These are phyloP conservation scores for Lepus americanus DNA, from an alignment of 2,113 vertebrate species.

Conservation along the genomic window DNA sequence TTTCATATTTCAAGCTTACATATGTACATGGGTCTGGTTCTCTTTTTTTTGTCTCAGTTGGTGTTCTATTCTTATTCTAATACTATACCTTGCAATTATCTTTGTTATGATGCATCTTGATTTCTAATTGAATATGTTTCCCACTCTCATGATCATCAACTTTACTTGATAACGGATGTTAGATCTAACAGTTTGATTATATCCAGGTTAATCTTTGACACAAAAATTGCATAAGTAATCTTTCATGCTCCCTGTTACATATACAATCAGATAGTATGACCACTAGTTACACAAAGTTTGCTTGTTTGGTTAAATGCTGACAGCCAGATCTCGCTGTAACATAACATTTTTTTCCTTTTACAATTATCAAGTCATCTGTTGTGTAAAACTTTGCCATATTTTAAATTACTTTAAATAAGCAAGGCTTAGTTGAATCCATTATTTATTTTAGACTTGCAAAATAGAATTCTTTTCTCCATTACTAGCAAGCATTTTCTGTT, in stretches of 20 bases:
- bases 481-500: background rate
- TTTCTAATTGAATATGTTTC: background rate
- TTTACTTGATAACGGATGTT: background rate
- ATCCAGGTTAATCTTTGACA: constrained; percentile 14
- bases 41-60: background rate
- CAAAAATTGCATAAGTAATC: background rate
- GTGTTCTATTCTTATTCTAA: background rate
- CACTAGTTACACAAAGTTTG: background rate
- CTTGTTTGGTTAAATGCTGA: background rate
- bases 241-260: background rate
- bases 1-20: constrained; percentile 48
- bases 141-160: background rate
- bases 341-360: background rate
- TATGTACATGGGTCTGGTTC: background rate
- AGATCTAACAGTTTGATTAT: background rate
- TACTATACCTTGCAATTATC: background rate
- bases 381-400: background rate
- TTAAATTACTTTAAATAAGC: constrained; percentile 1
- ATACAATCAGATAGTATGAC: background rate
- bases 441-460: background rate
- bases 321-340: background rate
- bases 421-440: background rate
- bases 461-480: background rate
- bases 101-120: background rate
- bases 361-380: background rate